Conservation (phyloP, 2,113 vertebrate species). For the Corynorhinus townsendii region DNA sequence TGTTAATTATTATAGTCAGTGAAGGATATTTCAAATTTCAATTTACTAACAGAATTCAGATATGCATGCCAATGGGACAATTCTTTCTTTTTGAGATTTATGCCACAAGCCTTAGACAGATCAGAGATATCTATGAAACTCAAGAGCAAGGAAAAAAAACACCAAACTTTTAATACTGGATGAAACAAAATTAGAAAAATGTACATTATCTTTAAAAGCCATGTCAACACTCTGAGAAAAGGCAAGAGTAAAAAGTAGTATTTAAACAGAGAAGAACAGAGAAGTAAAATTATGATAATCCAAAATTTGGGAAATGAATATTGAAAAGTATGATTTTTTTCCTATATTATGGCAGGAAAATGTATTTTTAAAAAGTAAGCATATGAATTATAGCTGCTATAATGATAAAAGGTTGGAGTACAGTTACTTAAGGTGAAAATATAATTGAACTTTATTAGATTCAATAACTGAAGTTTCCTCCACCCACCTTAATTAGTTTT, state of each 20-base stretch:
- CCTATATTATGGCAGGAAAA: background rate
- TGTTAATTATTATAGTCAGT: slow-evolving; percentile 10
- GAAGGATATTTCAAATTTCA: slow-evolving; percentile 4
- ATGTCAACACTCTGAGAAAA: background rate
- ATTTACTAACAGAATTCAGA: slow-evolving; percentile 25
- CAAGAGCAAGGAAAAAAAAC: background rate
- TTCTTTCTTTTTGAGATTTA: background rate
- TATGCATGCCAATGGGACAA: background rate
- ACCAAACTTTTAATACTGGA: background rate
- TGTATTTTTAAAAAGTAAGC: background rate
- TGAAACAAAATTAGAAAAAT: slow-evolving; percentile 7
- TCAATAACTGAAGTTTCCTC: background rate
- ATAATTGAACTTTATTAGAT: slow-evolving; percentile 21
- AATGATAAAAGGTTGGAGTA: background rate
- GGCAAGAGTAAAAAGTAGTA: background rate
- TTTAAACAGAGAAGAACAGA: background rate
- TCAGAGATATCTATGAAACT: background rate
- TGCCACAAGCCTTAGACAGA: background rate
- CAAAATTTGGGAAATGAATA: background rate
- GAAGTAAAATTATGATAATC: background rate
- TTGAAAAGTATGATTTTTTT: background rate
- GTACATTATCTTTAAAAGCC: background rate
- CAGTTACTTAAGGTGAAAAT: background rate
- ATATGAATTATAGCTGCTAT: background rate
- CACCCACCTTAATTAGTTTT: slow-evolving; percentile 18